These are phyloP conservation scores for Ditylenchus dipsaci DNA, from an alignment of 1,140 invertebrate species.

Conservation along the genomic window DNA sequence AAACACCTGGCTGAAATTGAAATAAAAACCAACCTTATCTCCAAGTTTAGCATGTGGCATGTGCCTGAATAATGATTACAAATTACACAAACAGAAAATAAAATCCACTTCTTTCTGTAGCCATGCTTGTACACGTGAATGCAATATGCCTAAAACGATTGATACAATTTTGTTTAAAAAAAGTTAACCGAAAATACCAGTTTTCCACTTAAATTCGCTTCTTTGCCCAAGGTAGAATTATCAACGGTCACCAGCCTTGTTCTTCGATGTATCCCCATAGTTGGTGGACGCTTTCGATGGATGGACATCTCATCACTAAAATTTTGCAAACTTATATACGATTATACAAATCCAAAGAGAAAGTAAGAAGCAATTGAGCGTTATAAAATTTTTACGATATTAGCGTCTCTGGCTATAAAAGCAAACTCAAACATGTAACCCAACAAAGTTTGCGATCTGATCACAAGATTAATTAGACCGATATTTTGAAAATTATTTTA, in stretches of 20 bases:
- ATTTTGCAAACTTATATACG: neutral
- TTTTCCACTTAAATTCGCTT: slow-evolving; percentile 85
- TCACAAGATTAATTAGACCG: too few species aligned
- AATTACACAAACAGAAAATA: too few species aligned
- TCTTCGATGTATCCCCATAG: slow-evolving; percentile 61
- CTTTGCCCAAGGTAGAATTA: slow-evolving; percentile 72
- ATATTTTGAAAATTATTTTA: too few species aligned
- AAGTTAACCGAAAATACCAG: slow-evolving; percentile 60
- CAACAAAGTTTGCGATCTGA: too few species aligned
- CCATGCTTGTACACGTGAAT: slow-evolving; percentile 63
- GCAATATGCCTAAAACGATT: slow-evolving; percentile 63
- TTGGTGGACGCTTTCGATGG: slow-evolving; percentile 48
- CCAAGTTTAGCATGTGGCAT: slow-evolving; percentile 75
- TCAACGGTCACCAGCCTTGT: slow-evolving; percentile 79
- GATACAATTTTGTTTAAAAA: too few species aligned
- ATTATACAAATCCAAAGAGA: neutral
- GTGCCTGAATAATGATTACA: slow-evolving; percentile 14
- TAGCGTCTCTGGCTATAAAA: too few species aligned
- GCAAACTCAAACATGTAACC: too few species aligned
- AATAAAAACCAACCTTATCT: slow-evolving; percentile 66
- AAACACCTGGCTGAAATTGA: too few species aligned
- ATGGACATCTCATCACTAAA: slow-evolving; percentile 51
- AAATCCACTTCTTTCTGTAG: slow-evolving; percentile 12
- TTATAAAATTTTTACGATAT: neutral
- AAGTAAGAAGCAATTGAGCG: neutral